Evolutionary conservation across 2,113 vertebrate species (phyloP), one percentile per base, ranked within the genome.

Genomic region (Ochotona curzoniae): DNA sequence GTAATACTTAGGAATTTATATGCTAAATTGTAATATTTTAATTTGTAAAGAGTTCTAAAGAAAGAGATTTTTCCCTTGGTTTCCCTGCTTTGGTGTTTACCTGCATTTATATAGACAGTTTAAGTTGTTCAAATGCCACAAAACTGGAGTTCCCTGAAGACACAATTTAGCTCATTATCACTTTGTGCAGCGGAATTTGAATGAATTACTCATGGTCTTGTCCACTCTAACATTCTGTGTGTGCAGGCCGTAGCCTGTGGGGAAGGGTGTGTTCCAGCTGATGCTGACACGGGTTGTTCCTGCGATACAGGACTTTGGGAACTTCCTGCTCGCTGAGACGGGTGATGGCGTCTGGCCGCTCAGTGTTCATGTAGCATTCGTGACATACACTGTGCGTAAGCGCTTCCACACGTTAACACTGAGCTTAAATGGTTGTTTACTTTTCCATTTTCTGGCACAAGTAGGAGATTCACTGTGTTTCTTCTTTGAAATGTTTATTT

Each of bases 371-470:
- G 12, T 11, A 9, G 13, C 61, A 44, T 38, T 18, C 15, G 32
- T 32, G 57, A 79, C 17, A 5, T 13, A 4, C 7, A 44, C 38
- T 44, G 6, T 9, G 1, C 8, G 6, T 32, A 51, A 15, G 28
- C 74, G 1, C 67, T 64, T 1, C 13, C n/a, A 8, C 0, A 0
- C 13, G 32, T 7, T 30, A 5, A 20, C 5, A 8, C 8, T 73
- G 8, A 35, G 28, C 54, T 1, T 3, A 2, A 51, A 9, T n/a
- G 28, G 30, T 21, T 67, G n/a, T 44, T 23, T 2, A 1, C 5
- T 47, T 49, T 71, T 70, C 15, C 63, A 51, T n/a, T 28, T 1
- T 80, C 6, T 7, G 17, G 49, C 47, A 67, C 49, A 84, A 60
- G 11, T n/a, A 20, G 23, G 12, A n/a, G 26, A 32, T 13, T 25